Base-by-base conservation (phyloP, 2,113 vertebrate species). In the Dasypus novemcinctus region DNA sequence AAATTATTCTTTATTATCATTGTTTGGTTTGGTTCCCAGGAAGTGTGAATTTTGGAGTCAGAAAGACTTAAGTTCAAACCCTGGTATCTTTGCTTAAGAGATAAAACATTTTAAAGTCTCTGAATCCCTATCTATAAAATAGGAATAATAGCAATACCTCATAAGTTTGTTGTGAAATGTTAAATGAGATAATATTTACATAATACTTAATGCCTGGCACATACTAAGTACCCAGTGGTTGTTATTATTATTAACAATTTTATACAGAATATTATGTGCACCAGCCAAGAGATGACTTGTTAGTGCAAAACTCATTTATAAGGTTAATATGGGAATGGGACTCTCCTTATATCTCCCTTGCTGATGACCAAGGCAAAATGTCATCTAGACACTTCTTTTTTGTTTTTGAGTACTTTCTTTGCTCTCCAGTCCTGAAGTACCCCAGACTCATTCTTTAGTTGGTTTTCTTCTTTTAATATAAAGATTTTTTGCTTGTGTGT, bases 331-430 rank as follows among this genome's bases (percentile, higher is more conserved):
- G 59, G 74, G 36, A 94, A 79, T 61, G 41, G 4, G 5, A 63
- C 49, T 79, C 38, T 76, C 82, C 59, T 93, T 87, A 5, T 74
- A 23, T 84, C 31, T 87, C 59, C 46, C 11, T 89, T 89, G 41
- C 43, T 93, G 63, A 86, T 64, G 38, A 86, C 18, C 63, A 79
- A 82, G 27, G 29, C 18, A 75, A 76, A 75, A 36, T 75, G n/a
- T 11, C 38, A 75, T 69, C 49, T 87, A 61, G 38, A 17, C 9
- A 66, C 69, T 91, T 64, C 13, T 21, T 87, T 91, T 95, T 72
- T 80, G 79, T 87, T 93, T 94, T 38, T 41, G 38, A 83, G 21
- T 91, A 74, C 1, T 92, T 25, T 59, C n/a, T 95, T 71, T 96
- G 69, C 4, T 29, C 29, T 1, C 33, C 36, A 57, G 29, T 91